Evolutionary conservation across 2,888 invertebrate genomes (phyloP), one percentile per base, ranked within the genome.

Genomic region (Patella caerulea): DNA sequence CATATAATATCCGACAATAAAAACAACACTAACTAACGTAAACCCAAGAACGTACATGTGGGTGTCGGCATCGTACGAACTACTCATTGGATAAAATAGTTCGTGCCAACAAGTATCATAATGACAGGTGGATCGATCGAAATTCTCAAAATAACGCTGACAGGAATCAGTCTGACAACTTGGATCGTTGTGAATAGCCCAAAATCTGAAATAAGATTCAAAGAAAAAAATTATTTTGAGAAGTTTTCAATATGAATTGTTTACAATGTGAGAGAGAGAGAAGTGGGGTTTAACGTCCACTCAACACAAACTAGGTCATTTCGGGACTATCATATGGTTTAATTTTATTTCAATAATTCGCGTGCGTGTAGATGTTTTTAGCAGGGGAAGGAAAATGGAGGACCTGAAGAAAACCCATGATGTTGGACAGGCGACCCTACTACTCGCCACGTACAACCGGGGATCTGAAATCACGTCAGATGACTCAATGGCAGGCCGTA

Each of bases 71-170:
- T 79, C 76, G 71, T 86, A 87, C 3, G 78, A 75, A 17, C 78
- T 69, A 12, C 83, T 80, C 45, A 87, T 70, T 5, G 88, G 88
- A 76, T 87, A 87, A 15, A 87, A 84, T 52, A 88, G 81, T 55
- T 87, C 85, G 19, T 85, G 83, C 87, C 87, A 87, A 75, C 88
- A 88, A 1, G 83, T 79, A 76, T 87, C 88, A 2, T 81, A 82
- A 53, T 85, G 83, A 74, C 88, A 88, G 0, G 84, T 79, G 19
- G 78, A 78, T 55, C 79, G 79, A 72, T 85, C 85, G 77, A 85
- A 79, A 73, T 81, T 73, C 9, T 81, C 79, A 71, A 78, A 81
- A 76, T 81, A 86, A 9, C 86, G 82, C 29, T 75, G 78, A 73
- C 82, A 82, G 12, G 78, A 69, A 72, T 81, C 79, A 0, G 81